Percentiles rank a stretch among this genome's conserved stretches.
These are phyloP conservation scores for Pseudorectes ferrugineus DNA, from an alignment of 2,113 vertebrate species.

Conservation along the genomic window DNA sequence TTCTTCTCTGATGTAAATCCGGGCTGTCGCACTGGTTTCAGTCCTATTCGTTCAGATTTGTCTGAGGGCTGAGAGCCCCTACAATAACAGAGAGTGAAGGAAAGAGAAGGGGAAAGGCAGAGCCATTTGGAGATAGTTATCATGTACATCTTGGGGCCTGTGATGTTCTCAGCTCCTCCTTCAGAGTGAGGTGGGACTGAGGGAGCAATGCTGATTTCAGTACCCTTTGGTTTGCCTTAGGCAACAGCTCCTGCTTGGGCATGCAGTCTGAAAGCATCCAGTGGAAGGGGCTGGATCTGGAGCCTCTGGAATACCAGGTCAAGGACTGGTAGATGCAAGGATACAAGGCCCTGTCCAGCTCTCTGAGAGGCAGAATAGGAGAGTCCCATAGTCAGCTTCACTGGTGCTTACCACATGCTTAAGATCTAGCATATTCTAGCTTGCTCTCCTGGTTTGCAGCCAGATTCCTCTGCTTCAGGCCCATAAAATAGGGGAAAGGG, in stretches of 20 bases:
- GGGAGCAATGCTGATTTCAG: fast-evolving
- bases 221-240: background rate
- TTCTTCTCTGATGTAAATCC: background rate
- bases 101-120: background rate
- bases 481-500: background rate
- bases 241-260: background rate
- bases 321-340: background rate
- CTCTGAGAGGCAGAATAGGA: background rate
- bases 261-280: background rate
- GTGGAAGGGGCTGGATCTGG: fast-evolving
- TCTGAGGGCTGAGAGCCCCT: background rate
- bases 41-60: background rate
- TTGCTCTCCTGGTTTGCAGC: background rate
- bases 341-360: fast-evolving
- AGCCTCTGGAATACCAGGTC: background rate
- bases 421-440: background rate
- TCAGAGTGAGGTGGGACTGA: background rate
- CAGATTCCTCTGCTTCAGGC: background rate
- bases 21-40: background rate
- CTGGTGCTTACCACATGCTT: background rate
- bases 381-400: background rate
- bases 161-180: background rate
- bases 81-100: background rate
- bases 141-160: background rate
- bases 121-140: background rate